phyloP scores from a whole-genome alignment of 2,797 vertebrate genomes.

The Chaunax sp. region DNA sequence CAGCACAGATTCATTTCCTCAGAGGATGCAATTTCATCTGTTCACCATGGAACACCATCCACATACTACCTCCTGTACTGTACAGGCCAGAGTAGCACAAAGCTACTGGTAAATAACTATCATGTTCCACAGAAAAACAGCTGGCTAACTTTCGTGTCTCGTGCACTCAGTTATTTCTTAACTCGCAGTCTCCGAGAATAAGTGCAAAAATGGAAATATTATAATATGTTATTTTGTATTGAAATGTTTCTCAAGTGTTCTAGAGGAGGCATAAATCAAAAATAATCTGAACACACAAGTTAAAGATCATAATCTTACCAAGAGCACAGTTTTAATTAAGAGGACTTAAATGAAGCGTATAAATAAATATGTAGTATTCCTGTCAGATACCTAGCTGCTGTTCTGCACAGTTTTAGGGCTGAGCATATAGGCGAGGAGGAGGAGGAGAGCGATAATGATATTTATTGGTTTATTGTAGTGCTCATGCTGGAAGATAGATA shows the following conservation, averaged over 20 bases:
- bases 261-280: not conserved
- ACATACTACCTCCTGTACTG: conserved; percentile 8
- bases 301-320: not conserved
- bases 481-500: conserved; percentile 52
- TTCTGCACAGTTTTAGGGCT: not conserved
- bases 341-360: not conserved
- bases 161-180: not conserved
- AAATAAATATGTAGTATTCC: not conserved
- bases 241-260: not conserved
- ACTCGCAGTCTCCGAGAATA: not conserved
- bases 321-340: not conserved
- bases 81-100: conserved; percentile 1
- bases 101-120: conserved; percentile 52
- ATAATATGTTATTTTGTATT: too few species aligned
- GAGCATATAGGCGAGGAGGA: not conserved
- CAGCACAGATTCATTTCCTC: conserved; percentile 6
- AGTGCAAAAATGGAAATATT: not conserved
- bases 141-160: conserved; percentile 6
- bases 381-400: conserved; percentile 3
- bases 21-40: conserved; percentile 56
- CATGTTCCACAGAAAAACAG: conserved; percentile 42
- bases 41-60: conserved; percentile 2
- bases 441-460: conserved; percentile 24
- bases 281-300: not conserved
- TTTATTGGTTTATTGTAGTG: conserved; percentile 71